A percentile compares a stretch with the other conserved stretches of the same genome.
phyloP scores from a whole-genome alignment of 2,888 invertebrate species.

The Stenchaetothrips biformis region DNA sequence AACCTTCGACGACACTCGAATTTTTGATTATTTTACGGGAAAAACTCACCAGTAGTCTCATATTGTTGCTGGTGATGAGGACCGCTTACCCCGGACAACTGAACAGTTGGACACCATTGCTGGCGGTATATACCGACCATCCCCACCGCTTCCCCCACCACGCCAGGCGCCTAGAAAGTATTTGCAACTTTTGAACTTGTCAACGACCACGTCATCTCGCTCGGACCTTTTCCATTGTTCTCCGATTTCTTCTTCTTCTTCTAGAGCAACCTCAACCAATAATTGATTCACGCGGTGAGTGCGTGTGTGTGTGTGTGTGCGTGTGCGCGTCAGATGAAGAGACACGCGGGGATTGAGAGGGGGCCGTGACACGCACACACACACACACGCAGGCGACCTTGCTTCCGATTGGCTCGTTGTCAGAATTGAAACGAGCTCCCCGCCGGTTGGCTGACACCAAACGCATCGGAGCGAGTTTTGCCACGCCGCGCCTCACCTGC shows the following conservation, averaged over 20 bases:
- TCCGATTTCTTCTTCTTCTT: neutral
- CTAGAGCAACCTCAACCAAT: neutral
- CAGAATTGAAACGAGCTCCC: neutral
- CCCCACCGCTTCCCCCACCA: neutral
- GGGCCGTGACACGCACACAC: neutral
- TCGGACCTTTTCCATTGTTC: neutral
- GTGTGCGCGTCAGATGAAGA: neutral
- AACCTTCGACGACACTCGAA: no score
- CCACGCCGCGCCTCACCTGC: neutral
- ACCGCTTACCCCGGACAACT: neutral
- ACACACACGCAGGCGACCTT: neutral
- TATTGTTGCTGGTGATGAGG: neutral
- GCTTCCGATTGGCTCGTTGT: neutral
- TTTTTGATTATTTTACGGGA: no score
- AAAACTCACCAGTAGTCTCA: constrained; percentile 1
- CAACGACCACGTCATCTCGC: neutral
- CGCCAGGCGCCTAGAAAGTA: neutral
- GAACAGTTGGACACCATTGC: constrained; percentile 18
- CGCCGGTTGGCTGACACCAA: neutral
- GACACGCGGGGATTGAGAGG: neutral
- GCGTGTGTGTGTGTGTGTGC: neutral
- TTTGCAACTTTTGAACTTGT: neutral
- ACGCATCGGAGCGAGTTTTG: neutral
- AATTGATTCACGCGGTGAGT: neutral
- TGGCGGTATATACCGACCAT: constrained; percentile 15